These are phyloP conservation scores for Drosophila hawaiiensis DNA, from an alignment of 2,888 invertebrate genomes.

Conservation along the genomic window DNA sequence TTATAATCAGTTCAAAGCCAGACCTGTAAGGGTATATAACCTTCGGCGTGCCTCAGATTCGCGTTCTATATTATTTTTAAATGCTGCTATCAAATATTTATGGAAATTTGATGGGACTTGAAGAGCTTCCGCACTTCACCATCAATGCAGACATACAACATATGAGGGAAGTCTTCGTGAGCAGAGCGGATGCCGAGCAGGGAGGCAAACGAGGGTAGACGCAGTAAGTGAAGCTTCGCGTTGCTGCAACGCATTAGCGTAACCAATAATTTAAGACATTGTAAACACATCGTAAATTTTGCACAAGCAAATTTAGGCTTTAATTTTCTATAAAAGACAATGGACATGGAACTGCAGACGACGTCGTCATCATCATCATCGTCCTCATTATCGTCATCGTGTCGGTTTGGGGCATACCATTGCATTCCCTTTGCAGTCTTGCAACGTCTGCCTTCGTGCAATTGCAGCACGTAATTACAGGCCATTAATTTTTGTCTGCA, in stretches of 20 bases:
- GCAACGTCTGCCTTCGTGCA: conserved; percentile 18
- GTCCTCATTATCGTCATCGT: conserved; percentile 15
- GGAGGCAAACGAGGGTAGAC: neutral
- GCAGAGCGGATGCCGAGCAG: neutral
- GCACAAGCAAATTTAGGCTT: conserved; percentile 74
- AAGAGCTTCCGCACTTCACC: neutral
- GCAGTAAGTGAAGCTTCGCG: conserved; percentile 65
- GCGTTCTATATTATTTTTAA: neutral
- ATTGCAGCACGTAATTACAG: conserved; percentile 71
- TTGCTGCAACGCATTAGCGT: conserved; percentile 73
- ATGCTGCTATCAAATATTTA: conserved; percentile 1
- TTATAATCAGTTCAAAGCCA: neutral
- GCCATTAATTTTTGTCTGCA: conserved; percentile 63
- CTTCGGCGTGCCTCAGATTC: neutral
- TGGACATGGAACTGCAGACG: conserved; percentile 22
- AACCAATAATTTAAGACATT: conserved; percentile 81
- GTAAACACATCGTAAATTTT: conserved; percentile 84
- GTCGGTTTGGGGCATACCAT: conserved; percentile 45
- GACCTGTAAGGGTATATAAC: neutral
- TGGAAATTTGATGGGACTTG: conserved; percentile 1
- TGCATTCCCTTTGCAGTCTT: conserved; percentile 5
- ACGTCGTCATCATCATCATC: neutral
- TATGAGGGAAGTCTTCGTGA: neutral
- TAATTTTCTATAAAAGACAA: conserved; percentile 65
- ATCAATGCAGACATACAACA: neutral